A percentile compares a stretch with the other conserved stretches of the same genome.
phyloP scores from a whole-genome alignment of 2,888 invertebrate species.

The Noctua fimbriata region DNA sequence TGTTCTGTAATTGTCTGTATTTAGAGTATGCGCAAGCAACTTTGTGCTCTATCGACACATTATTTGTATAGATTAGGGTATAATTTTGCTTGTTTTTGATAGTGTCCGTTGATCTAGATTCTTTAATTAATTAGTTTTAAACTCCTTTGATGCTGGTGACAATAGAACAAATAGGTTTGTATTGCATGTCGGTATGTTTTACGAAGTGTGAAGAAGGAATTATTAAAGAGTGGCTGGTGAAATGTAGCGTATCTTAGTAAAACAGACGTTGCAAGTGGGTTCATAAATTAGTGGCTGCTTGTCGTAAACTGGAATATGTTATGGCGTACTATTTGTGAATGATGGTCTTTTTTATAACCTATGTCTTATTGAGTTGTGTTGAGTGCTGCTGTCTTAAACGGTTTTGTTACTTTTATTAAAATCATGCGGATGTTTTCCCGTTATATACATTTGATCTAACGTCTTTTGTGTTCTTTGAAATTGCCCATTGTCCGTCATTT shows the following conservation, averaged over 20 bases:
- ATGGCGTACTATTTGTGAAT: conserved; percentile 22
- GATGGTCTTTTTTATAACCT: conserved; percentile 20
- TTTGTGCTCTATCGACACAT: conserved; percentile 54
- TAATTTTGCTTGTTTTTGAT: conserved; percentile 48
- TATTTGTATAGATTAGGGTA: conserved; percentile 38
- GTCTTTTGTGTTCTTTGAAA: neutral
- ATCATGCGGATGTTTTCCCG: neutral
- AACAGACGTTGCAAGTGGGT: conserved; percentile 43
- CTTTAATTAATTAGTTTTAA: conserved; percentile 72
- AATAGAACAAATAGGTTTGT: conserved; percentile 62
- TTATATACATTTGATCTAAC: neutral
- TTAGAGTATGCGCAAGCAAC: conserved; percentile 48
- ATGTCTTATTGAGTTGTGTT: conserved; percentile 9
- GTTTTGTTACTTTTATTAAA: neutral
- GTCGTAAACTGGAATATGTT: conserved; percentile 42
- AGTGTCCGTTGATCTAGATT: conserved; percentile 66
- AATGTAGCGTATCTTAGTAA: conserved; percentile 51
- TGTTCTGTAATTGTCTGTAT: conserved; percentile 69
- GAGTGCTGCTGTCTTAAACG: neutral
- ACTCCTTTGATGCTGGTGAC: conserved; percentile 69
- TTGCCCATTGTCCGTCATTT: neutral
- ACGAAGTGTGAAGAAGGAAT: conserved; percentile 63
- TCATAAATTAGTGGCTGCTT: conserved; percentile 52
- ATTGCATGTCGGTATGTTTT: conserved; percentile 61
- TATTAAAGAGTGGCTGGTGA: conserved; percentile 60